phyloP scores from a whole-genome alignment of 2,888 invertebrate species.

The Philopedon plagiatum region DNA sequence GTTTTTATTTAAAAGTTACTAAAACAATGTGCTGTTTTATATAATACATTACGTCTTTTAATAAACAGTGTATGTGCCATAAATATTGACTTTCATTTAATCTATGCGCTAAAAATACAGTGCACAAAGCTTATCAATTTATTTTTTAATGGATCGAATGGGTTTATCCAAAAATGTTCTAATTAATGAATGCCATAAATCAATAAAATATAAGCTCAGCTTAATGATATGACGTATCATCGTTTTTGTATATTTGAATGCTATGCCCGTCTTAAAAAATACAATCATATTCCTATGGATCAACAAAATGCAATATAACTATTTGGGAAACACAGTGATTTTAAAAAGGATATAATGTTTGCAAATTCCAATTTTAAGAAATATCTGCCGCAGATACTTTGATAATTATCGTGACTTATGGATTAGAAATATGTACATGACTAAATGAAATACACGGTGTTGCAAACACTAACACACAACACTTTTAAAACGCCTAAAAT shows the following conservation, averaged over 20 bases:
- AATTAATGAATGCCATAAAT: background rate
- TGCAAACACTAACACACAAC: too few relatives aligned
- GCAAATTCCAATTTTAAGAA: too few relatives aligned
- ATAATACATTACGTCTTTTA: background rate
- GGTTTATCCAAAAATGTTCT: conserved; percentile 4
- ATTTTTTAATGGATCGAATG: background rate
- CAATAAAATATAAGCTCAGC: background rate
- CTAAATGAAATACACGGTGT: too few relatives aligned
- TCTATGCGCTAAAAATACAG: background rate
- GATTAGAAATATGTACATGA: too few relatives aligned
- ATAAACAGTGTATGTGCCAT: background rate
- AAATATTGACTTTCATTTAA: background rate
- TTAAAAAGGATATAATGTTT: too few relatives aligned
- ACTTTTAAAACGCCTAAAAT: too few relatives aligned
- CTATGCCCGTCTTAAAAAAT: background rate
- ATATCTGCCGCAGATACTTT: too few relatives aligned
- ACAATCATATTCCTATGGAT: background rate
- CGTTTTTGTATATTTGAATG: background rate
- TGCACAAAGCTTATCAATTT: conserved; percentile 1
- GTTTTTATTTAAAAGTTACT: conserved; percentile 4
- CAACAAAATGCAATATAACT: background rate
- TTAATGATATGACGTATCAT: background rate
- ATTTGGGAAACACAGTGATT: too few relatives aligned
- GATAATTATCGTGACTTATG: too few relatives aligned
- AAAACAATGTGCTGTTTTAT: conserved; percentile 5